Base-by-base conservation (phyloP, 2,797 vertebrate genomes). In the Apogon hyalosoma region DNA sequence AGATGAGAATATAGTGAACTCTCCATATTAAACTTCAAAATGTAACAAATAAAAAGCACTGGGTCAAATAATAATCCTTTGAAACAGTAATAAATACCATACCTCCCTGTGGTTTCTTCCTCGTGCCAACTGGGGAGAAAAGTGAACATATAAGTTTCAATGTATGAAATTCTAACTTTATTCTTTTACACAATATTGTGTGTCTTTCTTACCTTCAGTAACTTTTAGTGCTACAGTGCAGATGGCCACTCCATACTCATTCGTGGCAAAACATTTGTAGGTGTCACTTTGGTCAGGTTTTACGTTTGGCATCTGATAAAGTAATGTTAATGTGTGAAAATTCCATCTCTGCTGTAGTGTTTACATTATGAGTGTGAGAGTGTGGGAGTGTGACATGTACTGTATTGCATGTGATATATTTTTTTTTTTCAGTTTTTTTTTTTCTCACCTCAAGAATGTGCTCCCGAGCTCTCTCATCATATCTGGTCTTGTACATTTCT, bases 191-290 rank as follows among this genome's bases (percentile, higher is more conserved):
- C 9, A 36, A 36, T 42, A 19, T 31, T 18, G 11, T 1, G 11
- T 3, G 54, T 66, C 2, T 21, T 2, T 33, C 1, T 79, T 78
- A 97, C 97, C 95, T 93, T 90, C 93, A 7, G 90, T 86, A 60
- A 99, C 91, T 1, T 87, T 96, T 69, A 99, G 92, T n/a, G 87
- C 87, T 0, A 69, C 91, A 0, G 87, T 88, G 77, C 94, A 95
- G 0, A 80, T 15, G 13, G 96, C 97, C 71, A 91, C 87, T 64
- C 97, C 97, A 0, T 93, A 97, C 4, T 84, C 56, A 67, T 98
- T 99, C 59, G 89, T 86, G 4, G 93, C 96, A 6, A 53, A 65
- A 79, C 96, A 98, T 77, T 90, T 95, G 79, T 96, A 98, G 52
- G 91, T 73, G 60, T 95, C 97, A 0, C 92, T 92, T 80, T 96